Percentiles rank a stretch among this genome's conserved stretches.
These are phyloP conservation scores for Thymelicus sylvestris DNA, from an alignment of 2,888 invertebrate species.

Conservation along the genomic window DNA sequence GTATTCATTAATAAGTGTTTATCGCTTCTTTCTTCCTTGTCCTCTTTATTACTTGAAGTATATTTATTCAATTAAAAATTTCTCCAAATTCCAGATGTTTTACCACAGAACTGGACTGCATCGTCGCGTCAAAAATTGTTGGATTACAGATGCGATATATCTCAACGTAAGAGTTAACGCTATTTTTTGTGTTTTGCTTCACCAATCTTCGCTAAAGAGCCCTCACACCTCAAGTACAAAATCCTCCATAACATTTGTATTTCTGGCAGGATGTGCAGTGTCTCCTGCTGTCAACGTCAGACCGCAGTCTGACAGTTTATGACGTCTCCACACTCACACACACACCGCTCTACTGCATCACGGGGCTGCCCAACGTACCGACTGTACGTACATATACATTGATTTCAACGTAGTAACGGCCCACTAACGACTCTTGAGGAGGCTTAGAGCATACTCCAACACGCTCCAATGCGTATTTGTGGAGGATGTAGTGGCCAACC, in stretches of 20 bases:
- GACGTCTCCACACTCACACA: constrained; percentile 85
- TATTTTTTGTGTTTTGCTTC: neutral
- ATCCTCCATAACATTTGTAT: no score
- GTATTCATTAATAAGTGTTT: no score
- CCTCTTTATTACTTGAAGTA: no score
- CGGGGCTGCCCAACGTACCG: constrained; percentile 83
- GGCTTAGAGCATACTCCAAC: no score
- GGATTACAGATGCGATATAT: constrained; percentile 87
- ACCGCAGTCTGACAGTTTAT: constrained; percentile 85
- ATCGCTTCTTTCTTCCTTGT: no score
- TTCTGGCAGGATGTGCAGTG: constrained; percentile 76
- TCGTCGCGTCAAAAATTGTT: constrained; percentile 79
- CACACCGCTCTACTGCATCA: constrained; percentile 82
- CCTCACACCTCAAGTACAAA: no score
- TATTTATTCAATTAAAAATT: no score
- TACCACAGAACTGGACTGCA: constrained; percentile 79
- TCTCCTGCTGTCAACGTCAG: constrained; percentile 82
- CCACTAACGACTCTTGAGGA: no score
- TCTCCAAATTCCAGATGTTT: constrained; percentile 64
- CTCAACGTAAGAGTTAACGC: constrained; percentile 58
- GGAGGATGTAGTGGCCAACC: no score
- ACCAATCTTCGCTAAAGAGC: no score
- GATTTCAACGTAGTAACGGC: no score
- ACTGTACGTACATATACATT: constrained; percentile 61
- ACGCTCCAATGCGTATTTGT: no score